A percentile compares a stretch with the other conserved stretches of the same genome.
phyloP scores from a whole-genome alignment of 2,113 vertebrate genomes.

The Gymnocephalus cernua region DNA sequence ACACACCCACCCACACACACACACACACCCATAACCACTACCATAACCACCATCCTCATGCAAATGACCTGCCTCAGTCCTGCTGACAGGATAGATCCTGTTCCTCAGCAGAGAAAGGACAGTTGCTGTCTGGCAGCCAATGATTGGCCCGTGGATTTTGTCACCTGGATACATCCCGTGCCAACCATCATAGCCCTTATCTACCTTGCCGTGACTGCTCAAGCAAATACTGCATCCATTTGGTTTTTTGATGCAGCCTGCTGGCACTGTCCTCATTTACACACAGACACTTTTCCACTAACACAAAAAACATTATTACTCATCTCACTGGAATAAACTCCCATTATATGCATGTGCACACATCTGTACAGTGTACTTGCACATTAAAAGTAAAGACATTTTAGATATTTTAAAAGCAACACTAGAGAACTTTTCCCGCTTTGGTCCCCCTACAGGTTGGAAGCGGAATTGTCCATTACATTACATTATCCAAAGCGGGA shows the following conservation, averaged over 20 bases:
- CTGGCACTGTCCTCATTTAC: not conserved
- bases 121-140: slow-evolving; percentile 56
- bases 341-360: not conserved
- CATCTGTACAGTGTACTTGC: not conserved
- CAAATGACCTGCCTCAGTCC: slow-evolving; percentile 58
- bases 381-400: not conserved
- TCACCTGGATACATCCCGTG: slow-evolving; percentile 47
- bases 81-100: slow-evolving; percentile 47
- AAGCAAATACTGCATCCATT: slow-evolving; percentile 64
- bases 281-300: not conserved
- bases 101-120: slow-evolving; percentile 30
- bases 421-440: too few species aligned
- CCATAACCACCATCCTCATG: slow-evolving; percentile 43
- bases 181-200: slow-evolving; percentile 64
- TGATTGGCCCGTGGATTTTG: slow-evolving; percentile 75
- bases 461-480: too few species aligned
- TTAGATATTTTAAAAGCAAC: too few species aligned
- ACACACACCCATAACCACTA: slow-evolving; percentile 1
- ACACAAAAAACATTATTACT: not conserved
- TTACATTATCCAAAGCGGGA: too few species aligned
- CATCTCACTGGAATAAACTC: not conserved
- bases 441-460: too few species aligned
- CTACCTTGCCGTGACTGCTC: slow-evolving; percentile 24
- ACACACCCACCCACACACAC: not conserved
- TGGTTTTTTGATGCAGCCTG: not conserved